Conservation (phyloP, 1,140 invertebrate species). For the Atta texana region DNA sequence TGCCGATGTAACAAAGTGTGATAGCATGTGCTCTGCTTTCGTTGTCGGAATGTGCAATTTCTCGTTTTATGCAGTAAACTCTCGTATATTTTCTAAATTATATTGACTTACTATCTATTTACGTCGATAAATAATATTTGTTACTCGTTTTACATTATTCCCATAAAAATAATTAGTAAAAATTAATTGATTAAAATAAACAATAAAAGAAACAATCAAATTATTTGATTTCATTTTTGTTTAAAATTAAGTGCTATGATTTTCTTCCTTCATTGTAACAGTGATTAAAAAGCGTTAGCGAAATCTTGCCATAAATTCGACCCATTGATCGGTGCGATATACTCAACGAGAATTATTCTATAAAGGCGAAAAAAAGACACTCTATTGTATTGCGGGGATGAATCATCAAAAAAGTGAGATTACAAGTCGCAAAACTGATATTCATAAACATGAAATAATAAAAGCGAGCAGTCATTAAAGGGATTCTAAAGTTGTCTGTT, state of each 20-base stretch:
- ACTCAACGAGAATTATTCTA: conserved; percentile 30
- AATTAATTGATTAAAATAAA: not conserved
- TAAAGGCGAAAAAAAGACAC: not conserved
- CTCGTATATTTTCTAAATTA: not conserved
- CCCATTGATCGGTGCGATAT: conserved; percentile 11
- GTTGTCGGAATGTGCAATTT: not conserved
- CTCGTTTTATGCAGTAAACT: not conserved
- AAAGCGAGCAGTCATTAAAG: conserved; percentile 20
- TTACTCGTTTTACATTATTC: not conserved
- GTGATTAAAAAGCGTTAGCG: not conserved
- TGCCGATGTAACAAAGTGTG: not conserved
- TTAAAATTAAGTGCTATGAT: not conserved
- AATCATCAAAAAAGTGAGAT: conserved; percentile 20
- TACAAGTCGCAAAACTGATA: conserved; percentile 71
- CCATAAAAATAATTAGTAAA: not conserved
- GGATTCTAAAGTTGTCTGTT: too few relatives aligned
- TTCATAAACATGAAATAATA: conserved; percentile 64
- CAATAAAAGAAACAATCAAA: not conserved
- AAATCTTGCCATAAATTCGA: conserved; percentile 41
- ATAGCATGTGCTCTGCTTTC: not conserved
- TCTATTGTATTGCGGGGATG: not conserved
- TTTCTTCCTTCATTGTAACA: not conserved
- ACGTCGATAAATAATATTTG: not conserved
- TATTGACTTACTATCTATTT: not conserved
- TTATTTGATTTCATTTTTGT: not conserved